Conservation (phyloP, 2,888 invertebrate genomes). For the Lissonota sp. region DNA sequence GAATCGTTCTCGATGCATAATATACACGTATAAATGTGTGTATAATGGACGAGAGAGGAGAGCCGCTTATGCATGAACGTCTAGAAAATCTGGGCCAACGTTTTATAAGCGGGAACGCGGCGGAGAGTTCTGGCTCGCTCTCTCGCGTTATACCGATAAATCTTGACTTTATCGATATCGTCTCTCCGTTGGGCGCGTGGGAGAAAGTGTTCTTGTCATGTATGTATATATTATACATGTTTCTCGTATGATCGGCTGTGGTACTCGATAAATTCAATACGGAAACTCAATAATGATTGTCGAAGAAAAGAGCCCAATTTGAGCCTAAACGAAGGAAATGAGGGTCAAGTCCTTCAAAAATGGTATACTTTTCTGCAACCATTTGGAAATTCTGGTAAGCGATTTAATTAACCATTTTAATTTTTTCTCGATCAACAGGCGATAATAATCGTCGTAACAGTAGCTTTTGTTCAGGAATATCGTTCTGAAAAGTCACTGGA, state of each 20-base stretch:
- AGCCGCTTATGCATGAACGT: conserved; percentile 59
- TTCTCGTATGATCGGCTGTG: conserved; percentile 27
- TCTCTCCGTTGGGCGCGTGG: conserved; percentile 50
- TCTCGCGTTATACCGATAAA: conserved; percentile 57
- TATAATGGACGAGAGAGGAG: conserved; percentile 30
- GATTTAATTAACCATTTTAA: background rate
- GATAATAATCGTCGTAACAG: conserved; percentile 95
- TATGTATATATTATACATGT: conserved; percentile 10
- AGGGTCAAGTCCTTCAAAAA: no score
- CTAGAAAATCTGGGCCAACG: conserved; percentile 64
- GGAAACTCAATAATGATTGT: no score
- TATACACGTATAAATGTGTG: no score
- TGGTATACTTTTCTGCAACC: no score
- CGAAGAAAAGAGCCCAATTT: no score
- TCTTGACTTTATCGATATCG: conserved; percentile 60
- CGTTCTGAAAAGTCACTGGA: conserved; percentile 99
- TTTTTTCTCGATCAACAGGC: conserved; percentile 83
- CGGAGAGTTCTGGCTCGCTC: conserved; percentile 43
- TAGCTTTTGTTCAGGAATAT: conserved; percentile 99
- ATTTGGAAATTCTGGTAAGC: no score
- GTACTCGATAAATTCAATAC: conserved; percentile 40
- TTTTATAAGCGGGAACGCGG: conserved; percentile 46
- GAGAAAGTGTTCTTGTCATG: conserved; percentile 56
- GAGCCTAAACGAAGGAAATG: no score
- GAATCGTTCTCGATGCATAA: conserved; percentile 58